Conservation (phyloP, 2,888 invertebrate genomes). For the Mythimna pallens region DNA sequence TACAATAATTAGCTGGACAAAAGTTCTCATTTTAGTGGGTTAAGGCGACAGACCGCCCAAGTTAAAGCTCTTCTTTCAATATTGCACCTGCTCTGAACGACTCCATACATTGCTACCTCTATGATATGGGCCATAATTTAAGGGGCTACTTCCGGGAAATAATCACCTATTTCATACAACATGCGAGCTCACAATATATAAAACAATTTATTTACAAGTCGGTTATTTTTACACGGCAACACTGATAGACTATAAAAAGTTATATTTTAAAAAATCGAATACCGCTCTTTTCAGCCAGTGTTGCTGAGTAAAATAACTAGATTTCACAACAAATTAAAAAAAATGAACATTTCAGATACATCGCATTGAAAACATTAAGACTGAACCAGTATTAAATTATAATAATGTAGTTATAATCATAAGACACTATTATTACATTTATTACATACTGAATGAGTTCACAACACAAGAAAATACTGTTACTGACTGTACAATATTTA, state of each 20-base stretch:
- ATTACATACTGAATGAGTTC: constrained; percentile 62
- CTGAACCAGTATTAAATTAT: constrained; percentile 22
- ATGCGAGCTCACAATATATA: constrained; percentile 41
- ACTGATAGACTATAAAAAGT: constrained; percentile 6
- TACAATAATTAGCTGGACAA: constrained; percentile 81
- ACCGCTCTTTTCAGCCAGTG: constrained; percentile 19
- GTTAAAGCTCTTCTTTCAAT: constrained; percentile 80
- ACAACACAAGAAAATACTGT: constrained; percentile 76
- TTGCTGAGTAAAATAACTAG: constrained; percentile 44
- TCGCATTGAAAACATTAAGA: constrained; percentile 20
- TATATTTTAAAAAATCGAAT: constrained; percentile 12
- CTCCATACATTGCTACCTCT: constrained; percentile 39
- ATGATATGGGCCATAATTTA: constrained; percentile 26
- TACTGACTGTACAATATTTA: constrained; percentile 65
- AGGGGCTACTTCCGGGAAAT: constrained; percentile 9
- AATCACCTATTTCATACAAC: constrained; percentile 34
- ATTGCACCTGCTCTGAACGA: constrained; percentile 70
- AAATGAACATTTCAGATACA: constrained; percentile 8
- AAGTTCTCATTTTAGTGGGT: constrained; percentile 77
- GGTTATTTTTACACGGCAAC: constrained; percentile 51
- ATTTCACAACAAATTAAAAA: constrained; percentile 43
- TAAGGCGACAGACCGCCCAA: constrained; percentile 70
- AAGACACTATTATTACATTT: constrained; percentile 27
- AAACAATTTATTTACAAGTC: constrained; percentile 49
- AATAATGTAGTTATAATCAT: constrained; percentile 31